phyloP scores from a whole-genome alignment of 2,113 vertebrate genomes.

The Gorsachius goisagi region DNA sequence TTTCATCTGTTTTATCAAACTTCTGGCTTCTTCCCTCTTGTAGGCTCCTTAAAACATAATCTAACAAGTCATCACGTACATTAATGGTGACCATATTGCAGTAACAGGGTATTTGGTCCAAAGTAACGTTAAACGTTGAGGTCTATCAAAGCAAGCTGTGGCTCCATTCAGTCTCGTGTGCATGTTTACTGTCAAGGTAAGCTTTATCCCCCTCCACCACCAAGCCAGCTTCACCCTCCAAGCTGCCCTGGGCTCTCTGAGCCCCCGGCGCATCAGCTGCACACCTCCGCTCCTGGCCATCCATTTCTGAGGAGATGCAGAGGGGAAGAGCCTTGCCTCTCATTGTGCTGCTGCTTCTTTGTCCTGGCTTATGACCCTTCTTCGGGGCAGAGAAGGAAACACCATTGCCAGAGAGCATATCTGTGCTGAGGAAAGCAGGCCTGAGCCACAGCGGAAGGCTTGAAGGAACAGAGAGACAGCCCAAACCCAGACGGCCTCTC shows the following conservation, averaged over 20 bases:
- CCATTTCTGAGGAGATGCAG: accelerated
- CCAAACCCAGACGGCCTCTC: background rate
- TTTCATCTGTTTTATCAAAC: background rate
- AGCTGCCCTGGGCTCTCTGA: background rate
- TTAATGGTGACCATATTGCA: background rate
- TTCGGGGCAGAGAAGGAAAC: background rate
- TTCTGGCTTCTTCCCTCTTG: background rate
- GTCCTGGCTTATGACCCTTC: background rate
- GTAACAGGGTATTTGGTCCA: background rate
- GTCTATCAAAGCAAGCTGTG: background rate
- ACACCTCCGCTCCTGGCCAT: background rate
- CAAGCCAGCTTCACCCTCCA: background rate
- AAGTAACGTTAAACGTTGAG: background rate
- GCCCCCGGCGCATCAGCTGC: background rate
- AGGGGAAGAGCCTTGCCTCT: background rate
- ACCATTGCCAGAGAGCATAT: background rate
- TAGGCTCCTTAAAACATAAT: background rate
- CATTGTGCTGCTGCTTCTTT: background rate
- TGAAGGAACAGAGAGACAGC: background rate
- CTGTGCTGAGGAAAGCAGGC: background rate
- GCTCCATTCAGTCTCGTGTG: background rate
- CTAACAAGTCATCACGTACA: background rate
- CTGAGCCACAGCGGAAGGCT: background rate
- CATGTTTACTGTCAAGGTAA: background rate
- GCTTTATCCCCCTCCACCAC: background rate